A percentile compares a stretch with the other conserved stretches of the same genome.
These are phyloP conservation scores for Scylla paramamosain DNA, from an alignment of 1,140 invertebrate species.

Conservation along the genomic window DNA sequence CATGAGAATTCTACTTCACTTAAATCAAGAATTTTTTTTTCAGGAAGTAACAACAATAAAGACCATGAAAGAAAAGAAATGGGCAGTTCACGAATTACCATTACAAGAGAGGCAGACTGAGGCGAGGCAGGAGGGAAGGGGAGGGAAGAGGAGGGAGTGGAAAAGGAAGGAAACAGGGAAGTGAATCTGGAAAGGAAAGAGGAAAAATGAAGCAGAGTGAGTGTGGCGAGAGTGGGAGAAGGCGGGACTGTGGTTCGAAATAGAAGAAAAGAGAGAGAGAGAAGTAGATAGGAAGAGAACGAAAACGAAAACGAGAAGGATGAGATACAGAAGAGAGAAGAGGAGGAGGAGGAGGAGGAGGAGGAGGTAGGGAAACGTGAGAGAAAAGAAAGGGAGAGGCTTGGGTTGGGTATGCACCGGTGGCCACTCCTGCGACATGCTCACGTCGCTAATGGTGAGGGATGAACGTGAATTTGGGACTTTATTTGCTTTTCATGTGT, in stretches of 20 bases:
- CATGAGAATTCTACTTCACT: background rate
- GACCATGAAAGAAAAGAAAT: background rate
- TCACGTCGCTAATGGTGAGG: background rate
- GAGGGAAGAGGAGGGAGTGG: background rate
- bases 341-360: background rate
- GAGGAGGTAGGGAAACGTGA: background rate
- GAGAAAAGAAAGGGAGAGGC: background rate
- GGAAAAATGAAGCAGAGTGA: background rate
- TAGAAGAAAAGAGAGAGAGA: background rate
- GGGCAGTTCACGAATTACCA: background rate
- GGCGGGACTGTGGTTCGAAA: background rate
- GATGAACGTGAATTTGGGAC: background rate
- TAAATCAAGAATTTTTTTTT: background rate
- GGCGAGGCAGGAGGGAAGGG: background rate
- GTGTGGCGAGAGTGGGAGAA: background rate
- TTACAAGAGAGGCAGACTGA: background rate
- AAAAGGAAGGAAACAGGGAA: background rate
- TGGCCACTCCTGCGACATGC: background rate
- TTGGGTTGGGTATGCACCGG: background rate
- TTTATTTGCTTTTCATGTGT: conserved; percentile 25
- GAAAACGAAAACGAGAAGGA: background rate
- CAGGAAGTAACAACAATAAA: background rate
- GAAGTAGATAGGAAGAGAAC: background rate
- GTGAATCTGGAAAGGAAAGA: background rate
- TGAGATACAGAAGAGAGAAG: background rate